Base-by-base conservation (phyloP, 2,888 invertebrate species). In the Flexamia atlantica region DNA sequence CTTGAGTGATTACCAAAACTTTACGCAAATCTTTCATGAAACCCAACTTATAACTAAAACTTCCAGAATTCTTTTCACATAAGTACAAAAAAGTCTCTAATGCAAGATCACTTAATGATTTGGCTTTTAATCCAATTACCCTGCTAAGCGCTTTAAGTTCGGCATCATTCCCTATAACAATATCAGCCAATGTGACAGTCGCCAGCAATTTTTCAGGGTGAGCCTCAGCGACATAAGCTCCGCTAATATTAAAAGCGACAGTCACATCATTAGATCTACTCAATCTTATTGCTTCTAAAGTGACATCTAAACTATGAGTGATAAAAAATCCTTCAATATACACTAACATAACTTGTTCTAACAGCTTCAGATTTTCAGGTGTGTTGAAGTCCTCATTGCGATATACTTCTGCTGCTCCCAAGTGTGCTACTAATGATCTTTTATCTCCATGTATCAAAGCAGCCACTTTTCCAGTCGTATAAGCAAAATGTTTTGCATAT, bases 1-100 rank as follows among this genome's bases (percentile, higher is more conserved):
- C 95, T 87, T 94, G 92, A 7, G 95, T 95, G 83, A 95, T 91
- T 0, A 94, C 90, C 28, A 94, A 91, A 5, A 93, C 91, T 86
- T 93, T 91, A 25, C 90, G 88, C 81, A 89, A 88, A 76, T 88
- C 84, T 30, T 87, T 86, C 28, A 82, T 70, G 28, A 80, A 46
- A 0, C 57, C 20, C 82, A 85, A n/a, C 46, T 81, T 42, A 81
- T n/a, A 82, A 5, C 32, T 79, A 14, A n/a, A 1, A 28, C n/a
- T 30, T 1, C 2, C 2, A 25, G 25, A 14, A 36, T 17, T 32
- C 40, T 53, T 85, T 85, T 30, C 50, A 42, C 10, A 42, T 23
- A n/a, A 74, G 46, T 46, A 72, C 20, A 17, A 76, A 50, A 14
- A 53, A 23, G 32, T 50, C 57, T 57, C 40, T 23, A 53, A 17